These are phyloP conservation scores for Thaumetopoea pityocampa DNA, from an alignment of 1,140 invertebrate genomes.

Conservation along the genomic window DNA sequence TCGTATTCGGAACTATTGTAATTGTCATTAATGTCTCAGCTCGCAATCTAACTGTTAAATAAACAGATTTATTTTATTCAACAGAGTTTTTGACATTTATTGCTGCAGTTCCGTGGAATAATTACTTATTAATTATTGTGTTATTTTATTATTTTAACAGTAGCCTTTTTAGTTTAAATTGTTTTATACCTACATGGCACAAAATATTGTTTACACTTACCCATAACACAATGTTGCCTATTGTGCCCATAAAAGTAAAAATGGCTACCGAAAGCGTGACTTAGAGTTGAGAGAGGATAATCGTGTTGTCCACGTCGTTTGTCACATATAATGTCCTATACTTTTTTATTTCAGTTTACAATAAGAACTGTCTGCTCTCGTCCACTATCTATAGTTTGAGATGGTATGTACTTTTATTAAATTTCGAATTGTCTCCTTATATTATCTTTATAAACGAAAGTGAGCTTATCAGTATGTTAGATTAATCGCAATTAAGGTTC, in stretches of 20 bases:
- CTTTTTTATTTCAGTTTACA: constrained; percentile 56
- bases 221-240: constrained; percentile 4
- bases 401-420: constrained; percentile 46
- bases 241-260: constrained; percentile 9
- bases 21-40: constrained; percentile 8
- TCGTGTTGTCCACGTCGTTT: constrained; percentile 50
- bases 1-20: constrained; percentile 3
- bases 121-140: constrained; percentile 7
- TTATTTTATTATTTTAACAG: constrained; percentile 6
- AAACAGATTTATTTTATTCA: constrained; percentile 14
- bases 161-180: constrained; percentile 1
- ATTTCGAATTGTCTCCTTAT: constrained; percentile 27
- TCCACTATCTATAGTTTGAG: constrained; percentile 30
- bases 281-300: constrained; percentile 30
- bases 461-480: constrained; percentile 23
- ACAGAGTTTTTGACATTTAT: constrained; percentile 17
- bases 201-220: constrained; percentile 3
- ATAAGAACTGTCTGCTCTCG: constrained; percentile 39
- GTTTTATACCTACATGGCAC: not conserved
- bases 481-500: constrained; percentile 9
- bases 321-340: constrained; percentile 59
- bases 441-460: constrained; percentile 30
- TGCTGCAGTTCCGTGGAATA: constrained; percentile 6
- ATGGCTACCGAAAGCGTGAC: constrained; percentile 13
- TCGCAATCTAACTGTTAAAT: constrained; percentile 3